phyloP scores from a whole-genome alignment of 2,797 vertebrate genomes.

The Melanitta fusca region DNA sequence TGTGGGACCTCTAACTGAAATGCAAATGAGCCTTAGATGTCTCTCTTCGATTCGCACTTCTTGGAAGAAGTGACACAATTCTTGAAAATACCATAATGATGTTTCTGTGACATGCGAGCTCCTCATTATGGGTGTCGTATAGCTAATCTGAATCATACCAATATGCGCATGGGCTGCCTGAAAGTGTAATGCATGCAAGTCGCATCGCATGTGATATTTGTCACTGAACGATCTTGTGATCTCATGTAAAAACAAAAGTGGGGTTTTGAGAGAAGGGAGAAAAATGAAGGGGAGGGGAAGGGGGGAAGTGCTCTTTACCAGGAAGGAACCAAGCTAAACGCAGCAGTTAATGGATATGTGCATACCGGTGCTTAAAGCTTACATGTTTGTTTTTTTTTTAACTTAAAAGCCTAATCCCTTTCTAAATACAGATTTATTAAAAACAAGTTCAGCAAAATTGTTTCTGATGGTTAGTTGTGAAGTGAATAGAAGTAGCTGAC shows the following conservation, averaged over 20 bases:
- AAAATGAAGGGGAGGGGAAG: not conserved
- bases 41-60: slow-evolving; percentile 22
- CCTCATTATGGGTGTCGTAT: not conserved
- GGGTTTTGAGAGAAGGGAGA: not conserved
- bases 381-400: not conserved
- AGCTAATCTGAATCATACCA: slow-evolving; percentile 44
- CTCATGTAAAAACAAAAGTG: not conserved
- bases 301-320: not conserved
- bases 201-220: not conserved
- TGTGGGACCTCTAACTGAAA: slow-evolving; percentile 33
- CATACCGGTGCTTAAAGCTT: not conserved
- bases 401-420: not conserved
- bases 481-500: slow-evolving; percentile 4
- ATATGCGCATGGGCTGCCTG: not conserved
- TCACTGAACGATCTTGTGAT: not conserved
- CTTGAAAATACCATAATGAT: slow-evolving; percentile 32
- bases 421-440: slow-evolving; percentile 1
- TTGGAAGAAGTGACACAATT: slow-evolving; percentile 48
- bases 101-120: slow-evolving; percentile 11
- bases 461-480: slow-evolving; percentile 17
- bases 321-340: not conserved
- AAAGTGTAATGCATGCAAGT: not conserved
- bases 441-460: not conserved
- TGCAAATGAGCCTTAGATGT: slow-evolving; percentile 25
- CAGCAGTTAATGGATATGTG: not conserved